phyloP scores from a whole-genome alignment of 1,140 invertebrate genomes.

The Adoxophyes honmai region DNA sequence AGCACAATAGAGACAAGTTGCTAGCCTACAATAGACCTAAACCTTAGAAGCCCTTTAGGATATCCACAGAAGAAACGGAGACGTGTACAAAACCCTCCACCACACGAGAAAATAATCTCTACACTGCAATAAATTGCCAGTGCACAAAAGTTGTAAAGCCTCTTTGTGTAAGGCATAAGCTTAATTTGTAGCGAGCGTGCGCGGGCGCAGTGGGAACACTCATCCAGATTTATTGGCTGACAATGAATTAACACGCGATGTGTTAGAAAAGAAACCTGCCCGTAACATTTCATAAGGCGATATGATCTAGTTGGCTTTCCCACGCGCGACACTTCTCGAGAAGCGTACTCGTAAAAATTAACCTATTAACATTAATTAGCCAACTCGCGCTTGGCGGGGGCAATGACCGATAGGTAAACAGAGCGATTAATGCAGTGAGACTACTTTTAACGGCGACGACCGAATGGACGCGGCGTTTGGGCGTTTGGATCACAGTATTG shows the following conservation, averaged over 20 bases:
- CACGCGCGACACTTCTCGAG: slow-evolving; percentile 28
- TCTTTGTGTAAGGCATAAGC: no score
- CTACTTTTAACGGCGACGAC: not conserved
- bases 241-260: not conserved
- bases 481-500: slow-evolving; percentile 1
- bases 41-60: no score
- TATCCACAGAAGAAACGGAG: no score
- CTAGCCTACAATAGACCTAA: no score
- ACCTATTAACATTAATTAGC: slow-evolving; percentile 64
- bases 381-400: slow-evolving; percentile 24
- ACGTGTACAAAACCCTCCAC: no score
- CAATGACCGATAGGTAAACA: slow-evolving; percentile 24
- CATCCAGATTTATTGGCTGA: slow-evolving; percentile 5
- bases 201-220: no score
- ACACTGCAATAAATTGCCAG: no score
- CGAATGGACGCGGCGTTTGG: not conserved
- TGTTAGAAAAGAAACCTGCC: slow-evolving; percentile 11
- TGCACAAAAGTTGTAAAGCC: no score
- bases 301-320: slow-evolving; percentile 12
- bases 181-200: not conserved
- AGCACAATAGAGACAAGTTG: no score
- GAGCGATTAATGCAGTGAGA: not conserved
- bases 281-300: slow-evolving; percentile 13
- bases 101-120: no score
- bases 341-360: slow-evolving; percentile 52